Percentiles rank a stretch among this genome's conserved stretches.
Evolutionary conservation across 2,797 vertebrate species (phyloP).

Genomic region (Onychomys arenicola): DNA sequence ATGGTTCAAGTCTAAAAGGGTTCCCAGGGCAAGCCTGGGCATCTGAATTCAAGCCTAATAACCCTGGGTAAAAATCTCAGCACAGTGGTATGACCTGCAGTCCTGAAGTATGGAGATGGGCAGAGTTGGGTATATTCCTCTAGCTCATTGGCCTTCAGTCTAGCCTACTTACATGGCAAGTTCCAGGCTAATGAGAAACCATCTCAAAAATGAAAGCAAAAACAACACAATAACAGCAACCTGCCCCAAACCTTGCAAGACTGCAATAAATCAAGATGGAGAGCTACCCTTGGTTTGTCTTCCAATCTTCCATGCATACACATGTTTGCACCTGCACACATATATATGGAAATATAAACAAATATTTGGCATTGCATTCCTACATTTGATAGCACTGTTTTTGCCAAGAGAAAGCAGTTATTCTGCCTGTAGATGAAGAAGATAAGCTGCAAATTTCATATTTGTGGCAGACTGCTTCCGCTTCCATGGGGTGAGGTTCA

Average conservation of each 20-base stretch:
- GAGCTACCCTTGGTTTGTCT: not conserved
- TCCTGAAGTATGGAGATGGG: too few relatives aligned
- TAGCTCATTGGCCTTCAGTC: not conserved
- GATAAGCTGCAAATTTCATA: not conserved
- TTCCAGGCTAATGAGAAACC: not conserved
- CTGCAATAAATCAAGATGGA: not conserved
- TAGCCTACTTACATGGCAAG: not conserved
- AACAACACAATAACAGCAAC: not conserved
- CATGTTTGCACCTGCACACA: not conserved
- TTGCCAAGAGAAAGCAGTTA: not conserved
- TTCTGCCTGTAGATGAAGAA: not conserved
- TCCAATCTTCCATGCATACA: not conserved
- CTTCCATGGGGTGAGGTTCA: not conserved
- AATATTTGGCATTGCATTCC: not conserved
- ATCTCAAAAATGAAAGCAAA: not conserved
- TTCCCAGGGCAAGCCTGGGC: not conserved
- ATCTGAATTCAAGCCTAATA: not conserved
- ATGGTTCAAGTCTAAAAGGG: too few relatives aligned
- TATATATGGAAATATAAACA: not conserved
- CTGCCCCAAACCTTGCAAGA: not conserved
- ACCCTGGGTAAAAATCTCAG: too few relatives aligned
- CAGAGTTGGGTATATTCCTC: too few relatives aligned
- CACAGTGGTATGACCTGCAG: too few relatives aligned
- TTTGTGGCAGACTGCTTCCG: not conserved
- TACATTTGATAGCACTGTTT: not conserved